A percentile compares a stretch with the other conserved stretches of the same genome.
Evolutionary conservation across 23 tunicate species (phyloP).

Genomic region (Diplosoma virens): DNA sequence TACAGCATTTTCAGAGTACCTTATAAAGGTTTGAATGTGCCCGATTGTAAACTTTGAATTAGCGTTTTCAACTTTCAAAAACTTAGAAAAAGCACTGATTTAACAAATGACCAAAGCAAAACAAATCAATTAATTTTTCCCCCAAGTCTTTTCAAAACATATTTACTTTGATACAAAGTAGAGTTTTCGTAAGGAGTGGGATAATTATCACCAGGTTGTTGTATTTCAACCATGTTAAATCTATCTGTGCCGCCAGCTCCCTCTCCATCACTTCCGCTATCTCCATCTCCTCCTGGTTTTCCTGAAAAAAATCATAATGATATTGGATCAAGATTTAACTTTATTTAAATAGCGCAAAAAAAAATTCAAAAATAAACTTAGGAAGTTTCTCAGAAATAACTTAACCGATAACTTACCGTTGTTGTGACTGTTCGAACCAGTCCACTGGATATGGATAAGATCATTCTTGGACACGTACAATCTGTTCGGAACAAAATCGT

Average conservation of each 20-base stretch:
- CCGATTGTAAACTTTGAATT: too few relatives aligned
- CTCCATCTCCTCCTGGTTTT: slow-evolving; percentile 90
- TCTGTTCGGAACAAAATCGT: slow-evolving; percentile 72
- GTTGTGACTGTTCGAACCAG: slow-evolving; percentile 89
- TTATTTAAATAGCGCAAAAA: too few relatives aligned
- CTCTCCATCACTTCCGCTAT: slow-evolving; percentile 86
- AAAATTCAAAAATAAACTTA: too few relatives aligned
- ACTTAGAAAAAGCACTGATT: background rate
- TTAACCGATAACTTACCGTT: slow-evolving; percentile 52
- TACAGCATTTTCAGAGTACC: too few relatives aligned
- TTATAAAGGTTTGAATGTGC: too few relatives aligned
- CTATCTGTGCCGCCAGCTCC: slow-evolving; percentile 85
- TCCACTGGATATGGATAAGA: slow-evolving; percentile 87
- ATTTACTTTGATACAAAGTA: slow-evolving; percentile 51
- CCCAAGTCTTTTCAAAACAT: background rate
- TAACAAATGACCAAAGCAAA: background rate
- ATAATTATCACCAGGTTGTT: slow-evolving; percentile 41
- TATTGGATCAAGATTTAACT: background rate
- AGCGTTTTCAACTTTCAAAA: too few relatives aligned
- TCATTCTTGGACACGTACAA: slow-evolving; percentile 28
- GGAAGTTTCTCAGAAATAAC: too few relatives aligned
- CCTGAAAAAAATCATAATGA: slow-evolving; percentile 16
- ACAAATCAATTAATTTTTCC: too few relatives aligned
- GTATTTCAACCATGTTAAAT: slow-evolving; percentile 52
- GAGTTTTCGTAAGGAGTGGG: slow-evolving; percentile 41